Percentiles rank a stretch among this genome's conserved stretches.
Evolutionary conservation across 1,140 invertebrate species (phyloP).

Genomic region (Coelopa frigida): DNA sequence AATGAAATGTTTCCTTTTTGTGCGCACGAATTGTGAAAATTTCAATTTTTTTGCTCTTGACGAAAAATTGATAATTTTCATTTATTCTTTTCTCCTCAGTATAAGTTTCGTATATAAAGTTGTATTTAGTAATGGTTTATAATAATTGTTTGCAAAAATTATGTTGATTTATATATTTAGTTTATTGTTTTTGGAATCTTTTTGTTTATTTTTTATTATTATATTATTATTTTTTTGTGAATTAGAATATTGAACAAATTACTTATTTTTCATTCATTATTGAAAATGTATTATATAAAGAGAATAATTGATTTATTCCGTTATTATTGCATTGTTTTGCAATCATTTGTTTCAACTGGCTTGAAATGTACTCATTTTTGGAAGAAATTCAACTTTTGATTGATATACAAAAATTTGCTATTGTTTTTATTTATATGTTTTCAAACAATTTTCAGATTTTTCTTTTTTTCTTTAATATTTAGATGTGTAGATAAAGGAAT

Average conservation of each 20-base stretch:
- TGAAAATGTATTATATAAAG: no score
- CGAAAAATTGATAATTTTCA: constrained; percentile 7
- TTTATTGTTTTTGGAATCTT: no score
- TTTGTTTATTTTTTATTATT: constrained; percentile 6
- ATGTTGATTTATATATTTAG: no score
- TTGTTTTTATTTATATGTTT: background rate
- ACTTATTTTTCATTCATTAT: constrained; percentile 7
- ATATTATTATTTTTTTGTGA: background rate
- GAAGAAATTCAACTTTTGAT: no score
- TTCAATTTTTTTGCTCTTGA: constrained; percentile 10
- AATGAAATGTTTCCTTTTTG: constrained; percentile 1
- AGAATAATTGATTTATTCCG: no score
- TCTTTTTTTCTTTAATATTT: no score
- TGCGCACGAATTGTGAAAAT: no score
- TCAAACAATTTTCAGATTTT: no score
- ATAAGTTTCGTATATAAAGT: background rate
- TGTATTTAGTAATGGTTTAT: constrained; percentile 9
- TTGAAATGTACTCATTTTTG: no score
- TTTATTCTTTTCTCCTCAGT: constrained; percentile 3
- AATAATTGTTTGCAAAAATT: no score
- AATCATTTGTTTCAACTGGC: background rate
- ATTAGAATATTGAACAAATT: constrained; percentile 6
- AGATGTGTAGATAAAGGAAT: no score
- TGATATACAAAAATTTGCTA: background rate
- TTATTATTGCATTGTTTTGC: background rate